phyloP scores from a whole-genome alignment of 2,113 vertebrate species.

The Pampusana beccarii region DNA sequence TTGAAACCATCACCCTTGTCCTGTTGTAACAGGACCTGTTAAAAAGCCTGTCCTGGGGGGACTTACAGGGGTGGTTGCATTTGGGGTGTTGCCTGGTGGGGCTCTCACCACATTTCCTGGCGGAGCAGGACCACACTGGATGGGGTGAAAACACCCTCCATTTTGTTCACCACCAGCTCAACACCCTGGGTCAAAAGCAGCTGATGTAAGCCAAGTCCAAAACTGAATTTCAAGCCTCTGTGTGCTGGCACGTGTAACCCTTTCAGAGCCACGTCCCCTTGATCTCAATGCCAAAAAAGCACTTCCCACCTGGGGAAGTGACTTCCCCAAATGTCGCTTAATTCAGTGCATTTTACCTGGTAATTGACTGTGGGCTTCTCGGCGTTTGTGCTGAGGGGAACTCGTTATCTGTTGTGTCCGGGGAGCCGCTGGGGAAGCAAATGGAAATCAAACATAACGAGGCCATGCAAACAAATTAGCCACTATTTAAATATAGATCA shows the following conservation, averaged over 20 bases:
- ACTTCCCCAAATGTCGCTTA: constrained; percentile 39
- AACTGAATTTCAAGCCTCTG: neutral
- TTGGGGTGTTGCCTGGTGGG: neutral
- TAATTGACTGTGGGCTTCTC: neutral
- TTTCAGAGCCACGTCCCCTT: accelerated
- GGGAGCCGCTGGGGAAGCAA: neutral
- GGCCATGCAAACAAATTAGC: constrained; percentile 52
- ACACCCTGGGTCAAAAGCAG: accelerated
- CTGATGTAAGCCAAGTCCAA: neutral
- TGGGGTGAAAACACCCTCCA: neutral
- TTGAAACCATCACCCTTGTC: no score
- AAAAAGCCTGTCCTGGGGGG: accelerated
- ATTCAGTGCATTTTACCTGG: constrained; percentile 55
- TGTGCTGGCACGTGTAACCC: neutral
- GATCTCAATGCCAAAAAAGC: neutral
- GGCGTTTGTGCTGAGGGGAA: neutral
- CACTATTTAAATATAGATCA: neutral
- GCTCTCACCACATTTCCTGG: neutral
- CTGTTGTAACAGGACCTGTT: no score
- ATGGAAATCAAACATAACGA: constrained; percentile 6
- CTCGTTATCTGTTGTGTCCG: neutral
- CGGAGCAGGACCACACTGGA: neutral
- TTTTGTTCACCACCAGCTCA: neutral
- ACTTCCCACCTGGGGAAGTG: neutral
- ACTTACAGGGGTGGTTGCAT: neutral